phyloP scores from a whole-genome alignment of 1,140 invertebrate genomes.

The Tetramorium simillimum region DNA sequence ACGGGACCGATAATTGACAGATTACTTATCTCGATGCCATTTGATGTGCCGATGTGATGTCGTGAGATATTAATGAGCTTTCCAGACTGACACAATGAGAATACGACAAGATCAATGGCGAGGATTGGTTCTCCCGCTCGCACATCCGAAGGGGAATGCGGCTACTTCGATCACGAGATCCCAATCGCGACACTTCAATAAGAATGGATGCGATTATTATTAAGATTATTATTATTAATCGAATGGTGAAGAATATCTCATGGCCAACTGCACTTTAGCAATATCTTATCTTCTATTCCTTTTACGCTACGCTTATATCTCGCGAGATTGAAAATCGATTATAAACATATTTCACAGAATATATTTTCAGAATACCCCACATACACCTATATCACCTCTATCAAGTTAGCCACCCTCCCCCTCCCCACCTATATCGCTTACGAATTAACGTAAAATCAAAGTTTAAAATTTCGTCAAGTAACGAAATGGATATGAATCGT shows the following conservation, averaged over 20 bases:
- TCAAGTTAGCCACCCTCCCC: too few species aligned
- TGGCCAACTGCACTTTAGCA: background rate
- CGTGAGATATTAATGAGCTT: constrained; percentile 40
- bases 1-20: constrained; percentile 47
- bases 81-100: constrained; percentile 30
- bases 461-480: constrained; percentile 14
- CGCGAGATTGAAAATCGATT: background rate
- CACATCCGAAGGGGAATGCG: background rate
- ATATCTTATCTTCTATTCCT: background rate
- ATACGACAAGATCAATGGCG: constrained; percentile 27
- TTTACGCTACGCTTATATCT: background rate
- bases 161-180: constrained; percentile 19
- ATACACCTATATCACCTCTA: too few species aligned
- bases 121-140: background rate
- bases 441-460: background rate
- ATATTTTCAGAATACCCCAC: background rate
- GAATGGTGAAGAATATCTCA: background rate
- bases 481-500: background rate
- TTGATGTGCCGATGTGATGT: constrained; percentile 37
- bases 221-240: constrained; percentile 41
- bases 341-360: background rate
- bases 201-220: constrained; percentile 37
- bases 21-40: constrained; percentile 46
- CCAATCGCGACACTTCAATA: constrained; percentile 28
- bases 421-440: background rate